Evolutionary conservation across 2,113 vertebrate genomes (phyloP).

Genomic region (Turnix velox): DNA sequence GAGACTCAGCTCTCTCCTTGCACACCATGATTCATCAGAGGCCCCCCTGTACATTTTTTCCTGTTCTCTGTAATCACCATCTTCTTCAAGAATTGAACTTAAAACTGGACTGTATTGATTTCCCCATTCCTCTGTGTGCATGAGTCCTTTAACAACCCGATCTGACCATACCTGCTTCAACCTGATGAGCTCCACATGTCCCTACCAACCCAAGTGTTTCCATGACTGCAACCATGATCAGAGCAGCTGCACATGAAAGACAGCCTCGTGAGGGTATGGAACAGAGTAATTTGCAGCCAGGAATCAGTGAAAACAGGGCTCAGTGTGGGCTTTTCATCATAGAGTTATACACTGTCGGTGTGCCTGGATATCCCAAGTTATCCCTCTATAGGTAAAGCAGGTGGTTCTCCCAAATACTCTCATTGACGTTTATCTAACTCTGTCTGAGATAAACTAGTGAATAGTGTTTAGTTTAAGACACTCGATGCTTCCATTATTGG

Average conservation of each 20-base stretch:
- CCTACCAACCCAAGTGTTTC: not conserved
- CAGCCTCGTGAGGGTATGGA: not conserved
- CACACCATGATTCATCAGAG: not conserved
- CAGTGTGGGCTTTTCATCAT: not conserved
- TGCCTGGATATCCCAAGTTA: not conserved
- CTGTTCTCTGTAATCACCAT: not conserved
- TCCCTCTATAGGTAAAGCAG: not conserved
- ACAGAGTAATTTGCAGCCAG: not conserved
- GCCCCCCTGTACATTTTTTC: not conserved
- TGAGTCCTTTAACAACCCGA: not conserved
- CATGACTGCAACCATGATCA: not conserved
- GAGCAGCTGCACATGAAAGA: accelerated
- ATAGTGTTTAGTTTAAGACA: not conserved
- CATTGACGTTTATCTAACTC: not conserved
- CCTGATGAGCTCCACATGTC: not conserved
- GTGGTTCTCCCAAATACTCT: not conserved
- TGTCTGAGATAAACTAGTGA: not conserved
- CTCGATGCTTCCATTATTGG: not conserved
- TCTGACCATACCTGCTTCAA: not conserved
- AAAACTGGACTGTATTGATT: not conserved
- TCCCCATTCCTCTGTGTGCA: not conserved
- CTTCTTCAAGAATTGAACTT: not conserved
- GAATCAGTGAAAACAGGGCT: not conserved
- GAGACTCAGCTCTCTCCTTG: not conserved
- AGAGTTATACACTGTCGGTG: not conserved